phyloP scores from a whole-genome alignment of 2,888 invertebrate species.

The Eupithecia exiguata region DNA sequence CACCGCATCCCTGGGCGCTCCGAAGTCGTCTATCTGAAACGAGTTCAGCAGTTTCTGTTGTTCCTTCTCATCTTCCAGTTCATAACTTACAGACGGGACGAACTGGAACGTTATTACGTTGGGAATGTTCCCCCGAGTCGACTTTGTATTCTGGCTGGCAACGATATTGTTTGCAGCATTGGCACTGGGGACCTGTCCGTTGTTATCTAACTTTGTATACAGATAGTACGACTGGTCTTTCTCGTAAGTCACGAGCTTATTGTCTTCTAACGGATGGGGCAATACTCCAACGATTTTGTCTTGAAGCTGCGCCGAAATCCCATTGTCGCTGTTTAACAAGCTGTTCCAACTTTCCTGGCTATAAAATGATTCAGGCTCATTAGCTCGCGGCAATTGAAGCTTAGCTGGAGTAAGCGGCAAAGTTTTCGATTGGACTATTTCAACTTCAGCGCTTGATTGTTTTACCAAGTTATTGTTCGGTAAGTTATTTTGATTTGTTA shows the following conservation, averaged over 20 bases:
- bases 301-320: conserved; percentile 72
- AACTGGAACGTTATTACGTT: conserved; percentile 64
- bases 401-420: conserved; percentile 57
- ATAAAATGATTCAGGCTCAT: conserved; percentile 53
- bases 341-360: conserved; percentile 61
- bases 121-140: conserved; percentile 44
- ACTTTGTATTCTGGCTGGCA: conserved; percentile 32
- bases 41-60: conserved; percentile 66
- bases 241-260: conserved; percentile 72
- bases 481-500: conserved; percentile 45
- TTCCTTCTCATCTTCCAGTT: conserved; percentile 69
- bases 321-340: conserved; percentile 61
- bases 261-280: conserved; percentile 69
- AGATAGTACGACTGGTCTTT: conserved; percentile 75
- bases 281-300: conserved; percentile 76
- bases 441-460: conserved; percentile 57
- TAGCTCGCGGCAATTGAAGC: conserved; percentile 56
- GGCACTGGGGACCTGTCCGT: conserved; percentile 46
- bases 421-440: conserved; percentile 66
- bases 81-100: conserved; percentile 71
- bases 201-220: conserved; percentile 65
- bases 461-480: conserved; percentile 46
- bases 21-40: conserved; percentile 67
- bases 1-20: conserved; percentile 56
- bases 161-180: conserved; percentile 38